Conservation (phyloP, 2,888 invertebrate genomes). For the Embidobia sp. region DNA sequence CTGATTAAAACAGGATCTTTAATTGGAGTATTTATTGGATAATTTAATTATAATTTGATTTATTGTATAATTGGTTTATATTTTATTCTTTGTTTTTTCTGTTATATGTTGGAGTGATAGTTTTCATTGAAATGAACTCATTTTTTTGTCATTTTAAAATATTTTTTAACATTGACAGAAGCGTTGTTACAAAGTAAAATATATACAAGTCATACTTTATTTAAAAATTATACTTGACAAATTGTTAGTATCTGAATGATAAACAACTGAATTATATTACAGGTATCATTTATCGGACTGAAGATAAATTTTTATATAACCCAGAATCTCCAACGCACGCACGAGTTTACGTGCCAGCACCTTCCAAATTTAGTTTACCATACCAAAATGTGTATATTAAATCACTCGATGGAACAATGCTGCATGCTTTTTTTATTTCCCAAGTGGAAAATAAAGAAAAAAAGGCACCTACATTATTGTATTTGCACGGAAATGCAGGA, state of each 20-base stretch:
- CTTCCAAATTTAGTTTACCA: slow-evolving; percentile 92
- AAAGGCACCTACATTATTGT: slow-evolving; percentile 91
- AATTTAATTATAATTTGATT: too few species aligned
- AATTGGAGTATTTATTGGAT: too few species aligned
- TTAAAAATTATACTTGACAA: not conserved
- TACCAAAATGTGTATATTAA: slow-evolving; percentile 91
- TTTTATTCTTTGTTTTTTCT: too few species aligned
- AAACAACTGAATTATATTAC: slow-evolving; percentile 7
- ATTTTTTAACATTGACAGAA: too few species aligned
- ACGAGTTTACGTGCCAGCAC: slow-evolving; percentile 92
- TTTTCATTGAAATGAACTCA: too few species aligned
- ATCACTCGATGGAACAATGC: slow-evolving; percentile 88
- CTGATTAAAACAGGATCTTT: too few species aligned
- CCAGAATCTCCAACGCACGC: slow-evolving; percentile 95
- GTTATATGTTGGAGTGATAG: too few species aligned
- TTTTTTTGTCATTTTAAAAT: too few species aligned
- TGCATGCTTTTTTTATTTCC: slow-evolving; percentile 92
- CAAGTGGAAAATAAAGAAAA: slow-evolving; percentile 87
- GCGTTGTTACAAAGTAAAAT: too few species aligned
- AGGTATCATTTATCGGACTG: slow-evolving; percentile 91
- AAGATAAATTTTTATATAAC: slow-evolving; percentile 93
- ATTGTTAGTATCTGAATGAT: not conserved
- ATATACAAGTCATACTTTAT: too few species aligned
- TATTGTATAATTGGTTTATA: too few species aligned
- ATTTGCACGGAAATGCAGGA: slow-evolving; percentile 98